Base-by-base conservation (phyloP, 1,140 invertebrate species). In the Zaprionus tsacasi region DNA sequence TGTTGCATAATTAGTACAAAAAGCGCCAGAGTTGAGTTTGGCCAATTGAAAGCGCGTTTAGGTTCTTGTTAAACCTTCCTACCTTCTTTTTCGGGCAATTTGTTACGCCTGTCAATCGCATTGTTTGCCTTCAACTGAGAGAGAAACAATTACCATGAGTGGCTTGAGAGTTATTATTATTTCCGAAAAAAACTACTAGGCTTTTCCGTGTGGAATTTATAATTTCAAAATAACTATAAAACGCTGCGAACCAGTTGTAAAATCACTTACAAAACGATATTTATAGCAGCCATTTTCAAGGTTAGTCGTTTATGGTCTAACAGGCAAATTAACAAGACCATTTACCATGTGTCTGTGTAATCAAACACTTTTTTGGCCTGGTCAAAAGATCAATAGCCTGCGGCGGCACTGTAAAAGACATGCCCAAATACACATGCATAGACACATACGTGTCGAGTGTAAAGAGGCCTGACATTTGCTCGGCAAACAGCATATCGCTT, bases 21-120 rank as follows among this genome's bases (percentile, higher is more conserved):
- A 30, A 5, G 27, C 27, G 3, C 21, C 21, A 2, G 21, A 30
- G 27, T n/a, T 55, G 25, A 56, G 13, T 12, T 12, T 75, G 52
- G 54, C 33, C 65, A 74, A 70, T 74, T 70, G 58, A 74, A 74
- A 60, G 48, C 35, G 64, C 56, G 64, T 68, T 58, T 72, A 2
- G 30, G 40, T 74, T 74, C 66, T 71, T 88, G 56, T 17, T 59
- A 57, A 82, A 58, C 50, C 33, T 35, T 35, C 6, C 6, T 45
- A 1, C 25, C 6, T 30, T 30, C 3, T 33, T 6, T 45, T 45
- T 30, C 2, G 50, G 12, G 59, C 66, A 73, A 82, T 86, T 87
- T 59, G 78, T 76, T 81, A 79, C 70, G 78, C 78, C 78, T 66
- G 67, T 58, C 64, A 59, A 72, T 82, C 27, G 17, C 13, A 63